Percentiles rank a stretch among this genome's conserved stretches.
phyloP scores from a whole-genome alignment of 2,113 vertebrate genomes.

The Chaenocephalus aceratus region DNA sequence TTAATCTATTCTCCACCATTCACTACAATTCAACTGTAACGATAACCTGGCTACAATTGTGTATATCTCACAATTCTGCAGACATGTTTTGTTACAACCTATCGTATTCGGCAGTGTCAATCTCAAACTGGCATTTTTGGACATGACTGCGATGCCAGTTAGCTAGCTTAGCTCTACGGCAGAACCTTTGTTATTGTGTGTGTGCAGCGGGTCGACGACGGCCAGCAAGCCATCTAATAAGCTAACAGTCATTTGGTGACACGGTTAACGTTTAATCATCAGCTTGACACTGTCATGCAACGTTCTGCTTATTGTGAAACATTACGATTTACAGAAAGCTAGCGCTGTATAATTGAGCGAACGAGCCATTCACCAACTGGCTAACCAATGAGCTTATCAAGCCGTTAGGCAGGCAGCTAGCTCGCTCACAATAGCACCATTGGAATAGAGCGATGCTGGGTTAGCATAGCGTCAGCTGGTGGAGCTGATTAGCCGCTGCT shows the following conservation, averaged over 20 bases:
- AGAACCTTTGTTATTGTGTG: constrained; percentile 79
- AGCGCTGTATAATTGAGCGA: neutral
- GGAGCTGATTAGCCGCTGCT: constrained; percentile 56
- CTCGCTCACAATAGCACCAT: constrained; percentile 53
- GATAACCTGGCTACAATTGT: neutral
- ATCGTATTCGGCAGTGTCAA: neutral
- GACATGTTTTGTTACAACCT: neutral
- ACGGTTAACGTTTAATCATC: constrained; percentile 23
- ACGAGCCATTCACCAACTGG: neutral
- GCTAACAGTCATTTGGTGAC: constrained; percentile 37
- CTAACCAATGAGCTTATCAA: constrained; percentile 20
- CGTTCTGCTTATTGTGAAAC: neutral
- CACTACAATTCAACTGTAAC: neutral
- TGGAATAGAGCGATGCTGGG: constrained; percentile 35
- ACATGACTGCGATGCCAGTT: constrained; percentile 50
- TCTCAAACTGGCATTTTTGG: constrained; percentile 21
- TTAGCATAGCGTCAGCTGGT: constrained; percentile 70
- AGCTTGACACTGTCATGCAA: constrained; percentile 1
- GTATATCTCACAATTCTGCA: too few relatives aligned
- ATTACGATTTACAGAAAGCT: neutral
- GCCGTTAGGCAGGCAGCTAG: constrained; percentile 40
- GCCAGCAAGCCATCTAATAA: constrained; percentile 40
- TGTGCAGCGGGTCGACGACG: constrained; percentile 61
- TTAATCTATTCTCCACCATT: neutral
- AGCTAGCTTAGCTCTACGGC: constrained; percentile 47